A percentile compares a stretch with the other conserved stretches of the same genome.
Conservation (phyloP, 2,888 invertebrate species). For the Stratiomys singularior region DNA sequence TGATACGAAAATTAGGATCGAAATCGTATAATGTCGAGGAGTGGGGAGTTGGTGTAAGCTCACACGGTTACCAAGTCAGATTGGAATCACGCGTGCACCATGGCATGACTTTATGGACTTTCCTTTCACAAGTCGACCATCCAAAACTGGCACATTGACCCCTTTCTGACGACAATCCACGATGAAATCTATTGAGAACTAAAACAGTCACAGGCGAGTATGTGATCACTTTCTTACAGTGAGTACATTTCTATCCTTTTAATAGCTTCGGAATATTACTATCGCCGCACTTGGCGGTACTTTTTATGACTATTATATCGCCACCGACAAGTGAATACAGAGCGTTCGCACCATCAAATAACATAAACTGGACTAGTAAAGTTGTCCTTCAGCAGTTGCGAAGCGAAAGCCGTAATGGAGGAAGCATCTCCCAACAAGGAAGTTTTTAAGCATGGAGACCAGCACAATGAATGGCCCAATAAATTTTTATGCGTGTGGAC, state of each 20-base stretch:
- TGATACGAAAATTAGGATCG: slow-evolving; percentile 34
- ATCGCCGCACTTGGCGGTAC: slow-evolving; percentile 27
- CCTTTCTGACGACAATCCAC: slow-evolving; percentile 1
- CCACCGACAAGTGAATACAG: background rate
- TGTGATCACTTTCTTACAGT: background rate
- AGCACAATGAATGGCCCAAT: background rate
- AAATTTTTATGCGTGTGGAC: slow-evolving; percentile 14
- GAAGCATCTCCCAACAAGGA: background rate
- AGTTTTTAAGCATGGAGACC: background rate
- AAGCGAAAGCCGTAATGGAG: background rate
- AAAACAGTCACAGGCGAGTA: background rate
- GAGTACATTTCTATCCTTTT: slow-evolving; percentile 6
- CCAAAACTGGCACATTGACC: background rate
- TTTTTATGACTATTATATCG: slow-evolving; percentile 31
- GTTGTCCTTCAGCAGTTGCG: background rate
- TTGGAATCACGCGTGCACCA: slow-evolving; percentile 1
- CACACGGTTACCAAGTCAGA: background rate
- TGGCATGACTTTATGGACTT: background rate
- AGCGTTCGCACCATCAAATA: background rate
- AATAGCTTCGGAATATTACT: slow-evolving; percentile 5
- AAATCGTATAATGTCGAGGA: slow-evolving; percentile 11
- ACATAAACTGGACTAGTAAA: slow-evolving; percentile 1
- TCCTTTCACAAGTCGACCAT: background rate
- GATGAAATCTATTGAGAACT: background rate
- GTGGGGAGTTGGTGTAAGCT: slow-evolving; percentile 1